Base-by-base conservation (phyloP, 2,113 vertebrate species). In the Eurystomus gularis region DNA sequence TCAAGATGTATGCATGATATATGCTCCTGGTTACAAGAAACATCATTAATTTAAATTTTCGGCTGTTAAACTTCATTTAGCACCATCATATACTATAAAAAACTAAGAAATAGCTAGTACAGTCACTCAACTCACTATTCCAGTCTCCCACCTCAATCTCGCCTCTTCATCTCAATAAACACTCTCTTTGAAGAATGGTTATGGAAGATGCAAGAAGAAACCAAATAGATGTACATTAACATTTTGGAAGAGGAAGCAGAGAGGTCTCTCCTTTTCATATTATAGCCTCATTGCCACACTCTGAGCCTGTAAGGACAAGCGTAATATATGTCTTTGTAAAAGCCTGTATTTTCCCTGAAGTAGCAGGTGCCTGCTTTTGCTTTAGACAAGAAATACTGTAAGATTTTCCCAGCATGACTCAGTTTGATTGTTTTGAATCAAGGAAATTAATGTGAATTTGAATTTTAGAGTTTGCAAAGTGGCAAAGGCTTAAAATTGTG, bases 31-130 rank as follows among this genome's bases (percentile, higher is more conserved):
- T 85, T 80, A 73, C 49, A 92, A 62, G 51, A 96, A 95, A 83
- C 66, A 92, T 7, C 33, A 93, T 82, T 77, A 93, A 57, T 40
- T 92, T 93, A 88, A 79, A 93, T 70, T 90, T 94, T 86, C 82
- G 79, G 57, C 86, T 77, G 71, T 72, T 88, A 86, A 93, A 90
- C 49, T 88, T 83, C 62, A 80, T 86, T 80, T 91, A 86, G 28
- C 49, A 66, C 14, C 58, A 90, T 46, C 11, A 6, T 33, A 76
- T 40, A 42, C 40, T 66, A 37, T 40, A 80, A 80, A 86, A 93
- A 82, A 35, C 49, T 51, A 85, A 79, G 66, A 55, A 86, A 82
- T 46, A 79, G 73, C 70, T 71, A 62, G 33, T 33, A 66, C 7
- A 78, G 46, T 82, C 80, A 40, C 51, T 68, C 70, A 73, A n/a